Evolutionary conservation across 2,113 vertebrate species (phyloP).

Genomic region (Poeciliopsis prolifica): DNA sequence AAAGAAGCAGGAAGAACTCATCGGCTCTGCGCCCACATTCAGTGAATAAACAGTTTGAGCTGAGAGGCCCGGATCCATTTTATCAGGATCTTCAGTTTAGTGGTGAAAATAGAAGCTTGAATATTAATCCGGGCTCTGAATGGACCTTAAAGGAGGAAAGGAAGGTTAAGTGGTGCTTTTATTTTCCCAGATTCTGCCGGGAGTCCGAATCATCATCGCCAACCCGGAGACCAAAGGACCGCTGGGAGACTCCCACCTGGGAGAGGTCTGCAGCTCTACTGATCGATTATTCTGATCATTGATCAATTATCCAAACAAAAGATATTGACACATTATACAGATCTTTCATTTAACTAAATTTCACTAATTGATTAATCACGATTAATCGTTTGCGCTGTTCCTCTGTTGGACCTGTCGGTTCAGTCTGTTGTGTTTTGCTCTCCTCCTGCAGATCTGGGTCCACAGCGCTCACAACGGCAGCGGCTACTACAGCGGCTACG

Average conservation of each 20-base stretch:
- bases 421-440: neutral
- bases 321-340: no score
- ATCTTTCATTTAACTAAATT: no score
- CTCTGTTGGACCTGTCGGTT: neutral
- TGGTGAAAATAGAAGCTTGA: neutral
- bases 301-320: no score
- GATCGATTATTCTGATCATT: no score
- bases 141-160: no score
- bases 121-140: neutral
- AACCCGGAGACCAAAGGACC: constrained; percentile 99
- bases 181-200: constrained; percentile 89
- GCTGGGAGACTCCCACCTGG: constrained; percentile 96
- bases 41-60: neutral
- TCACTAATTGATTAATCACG: no score
- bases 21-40: neutral
- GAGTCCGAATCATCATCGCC: constrained; percentile 97
- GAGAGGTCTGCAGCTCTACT: constrained; percentile 83
- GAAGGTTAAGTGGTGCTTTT: neutral
- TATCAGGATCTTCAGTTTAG: neutral
- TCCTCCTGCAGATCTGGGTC: constrained; percentile 90
- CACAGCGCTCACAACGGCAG: constrained; percentile 97
- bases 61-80: no score
- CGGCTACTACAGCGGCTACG: constrained; percentile 97
- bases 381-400: no score
- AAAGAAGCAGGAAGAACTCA: neutral